Evolutionary conservation across 2,888 invertebrate genomes (phyloP).

Genomic region (Phaonia tiefii): DNA sequence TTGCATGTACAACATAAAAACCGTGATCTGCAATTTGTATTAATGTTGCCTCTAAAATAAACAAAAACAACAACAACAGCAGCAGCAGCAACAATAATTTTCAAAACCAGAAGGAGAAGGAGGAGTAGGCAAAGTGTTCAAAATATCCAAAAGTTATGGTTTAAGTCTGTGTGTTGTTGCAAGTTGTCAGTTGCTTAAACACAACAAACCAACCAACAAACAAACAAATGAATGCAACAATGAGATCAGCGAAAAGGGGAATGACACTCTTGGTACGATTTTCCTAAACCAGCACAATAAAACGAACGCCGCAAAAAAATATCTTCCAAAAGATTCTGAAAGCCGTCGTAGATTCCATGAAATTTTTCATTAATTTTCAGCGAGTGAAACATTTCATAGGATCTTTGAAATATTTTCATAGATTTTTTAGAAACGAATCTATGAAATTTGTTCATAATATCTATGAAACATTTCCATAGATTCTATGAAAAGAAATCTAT

Average conservation of each 20-base stretch:
- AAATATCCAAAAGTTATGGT: conserved; percentile 54
- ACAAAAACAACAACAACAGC: conserved; percentile 42
- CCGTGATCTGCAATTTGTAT: conserved; percentile 81
- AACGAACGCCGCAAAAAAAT: no score
- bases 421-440: no score
- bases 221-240: conserved; percentile 45
- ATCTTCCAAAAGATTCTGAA: no score
- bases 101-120: not conserved
- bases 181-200: conserved; percentile 62
- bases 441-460: no score
- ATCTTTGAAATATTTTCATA: no score
- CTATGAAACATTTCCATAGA: no score
- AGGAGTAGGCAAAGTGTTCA: conserved; percentile 10
- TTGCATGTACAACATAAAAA: conserved; percentile 80
- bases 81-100: no score
- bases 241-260: conserved; percentile 56
- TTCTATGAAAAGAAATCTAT: no score
- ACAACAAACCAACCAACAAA: conserved; percentile 22
- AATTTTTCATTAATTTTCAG: no score
- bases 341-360: no score
- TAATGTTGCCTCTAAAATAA: conserved; percentile 53
- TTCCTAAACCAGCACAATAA: conserved; percentile 26
- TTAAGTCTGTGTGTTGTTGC: conserved; percentile 53
- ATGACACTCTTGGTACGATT: not conserved
- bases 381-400: no score